Conservation (phyloP, 2,113 vertebrate genomes). For the Alexandromys fortis region DNA sequence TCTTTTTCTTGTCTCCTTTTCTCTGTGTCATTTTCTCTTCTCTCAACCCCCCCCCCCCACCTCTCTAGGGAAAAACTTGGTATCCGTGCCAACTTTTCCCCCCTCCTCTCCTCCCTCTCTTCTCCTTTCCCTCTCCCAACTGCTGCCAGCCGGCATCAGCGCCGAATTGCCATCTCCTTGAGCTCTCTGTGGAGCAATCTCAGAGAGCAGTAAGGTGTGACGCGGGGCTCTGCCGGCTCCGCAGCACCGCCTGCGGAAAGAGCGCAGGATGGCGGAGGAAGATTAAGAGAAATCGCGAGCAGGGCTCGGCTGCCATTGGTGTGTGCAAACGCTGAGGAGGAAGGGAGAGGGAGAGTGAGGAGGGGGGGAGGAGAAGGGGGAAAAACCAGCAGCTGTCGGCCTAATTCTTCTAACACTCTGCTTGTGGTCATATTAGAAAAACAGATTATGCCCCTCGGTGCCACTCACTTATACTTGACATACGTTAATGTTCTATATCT, state of each 20-base stretch:
- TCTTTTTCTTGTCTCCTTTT: background rate
- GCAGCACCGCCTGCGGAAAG: slow-evolving; percentile 93
- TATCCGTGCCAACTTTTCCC: slow-evolving; percentile 86
- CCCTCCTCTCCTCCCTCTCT: slow-evolving; percentile 74
- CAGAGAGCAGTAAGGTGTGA: slow-evolving; percentile 98
- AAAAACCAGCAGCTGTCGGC: slow-evolving; percentile 94
- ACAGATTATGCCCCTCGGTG: slow-evolving; percentile 94
- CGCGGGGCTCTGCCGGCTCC: slow-evolving; percentile 93
- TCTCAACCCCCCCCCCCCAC: slow-evolving; percentile 8
- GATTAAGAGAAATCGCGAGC: slow-evolving; percentile 83
- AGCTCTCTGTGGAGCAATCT: slow-evolving; percentile 96
- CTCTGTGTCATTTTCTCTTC: slow-evolving; percentile 66
- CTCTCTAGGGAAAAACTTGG: slow-evolving; percentile 87
- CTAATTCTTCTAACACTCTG: slow-evolving; percentile 96
- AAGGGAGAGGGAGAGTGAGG: slow-evolving; percentile 81
- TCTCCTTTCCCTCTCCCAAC: slow-evolving; percentile 90
- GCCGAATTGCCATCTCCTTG: slow-evolving; percentile 88
- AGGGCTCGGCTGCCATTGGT: slow-evolving; percentile 81
- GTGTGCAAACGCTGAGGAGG: slow-evolving; percentile 87
- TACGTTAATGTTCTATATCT: slow-evolving; percentile 95
- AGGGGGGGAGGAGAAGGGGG: slow-evolving; percentile 81
- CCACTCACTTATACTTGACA: slow-evolving; percentile 94
- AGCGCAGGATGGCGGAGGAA: slow-evolving; percentile 90
- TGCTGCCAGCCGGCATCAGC: slow-evolving; percentile 92
- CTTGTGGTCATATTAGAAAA: slow-evolving; percentile 98